phyloP scores from a whole-genome alignment of 2,888 invertebrate genomes.

The Carpatolechia fugitivella region DNA sequence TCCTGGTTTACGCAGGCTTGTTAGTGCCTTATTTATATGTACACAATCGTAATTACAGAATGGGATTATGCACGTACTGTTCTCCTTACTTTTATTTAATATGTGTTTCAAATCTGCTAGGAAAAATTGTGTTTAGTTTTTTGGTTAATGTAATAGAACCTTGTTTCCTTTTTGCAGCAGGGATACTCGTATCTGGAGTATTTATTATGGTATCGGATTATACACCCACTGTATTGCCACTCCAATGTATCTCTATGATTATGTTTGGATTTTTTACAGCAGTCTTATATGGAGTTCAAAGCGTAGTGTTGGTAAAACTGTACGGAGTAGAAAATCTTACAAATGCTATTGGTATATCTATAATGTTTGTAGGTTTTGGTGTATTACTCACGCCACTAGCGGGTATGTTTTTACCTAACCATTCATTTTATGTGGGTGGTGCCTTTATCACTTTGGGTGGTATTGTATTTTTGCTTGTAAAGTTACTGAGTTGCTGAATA shows the following conservation, averaged over 20 bases:
- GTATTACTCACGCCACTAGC: slow-evolving; percentile 15
- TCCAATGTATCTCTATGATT: slow-evolving; percentile 15
- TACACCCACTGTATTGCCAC: too few relatives aligned
- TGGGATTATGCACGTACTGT: background rate
- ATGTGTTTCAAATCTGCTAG: slow-evolving; percentile 11
- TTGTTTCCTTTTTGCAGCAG: background rate
- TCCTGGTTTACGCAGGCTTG: slow-evolving; percentile 10
- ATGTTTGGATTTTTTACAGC: slow-evolving; percentile 15
- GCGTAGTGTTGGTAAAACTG: slow-evolving; percentile 15
- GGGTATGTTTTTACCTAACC: background rate
- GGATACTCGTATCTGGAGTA: too few relatives aligned
- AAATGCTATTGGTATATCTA: slow-evolving; percentile 18
- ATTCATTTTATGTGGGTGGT: slow-evolving; percentile 12
- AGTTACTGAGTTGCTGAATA: too few relatives aligned
- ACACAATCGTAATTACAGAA: slow-evolving; percentile 10
- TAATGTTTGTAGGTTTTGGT: slow-evolving; percentile 21
- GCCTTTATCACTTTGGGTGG: slow-evolving; percentile 15
- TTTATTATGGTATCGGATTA: too few relatives aligned
- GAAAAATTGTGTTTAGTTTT: slow-evolving; percentile 16
- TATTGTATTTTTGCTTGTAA: too few relatives aligned
- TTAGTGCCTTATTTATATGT: slow-evolving; percentile 21
- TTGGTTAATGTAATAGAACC: background rate
- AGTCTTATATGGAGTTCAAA: slow-evolving; percentile 23
- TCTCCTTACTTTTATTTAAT: too few relatives aligned
- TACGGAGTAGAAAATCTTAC: slow-evolving; percentile 22